Conservation (phyloP, 2,113 vertebrate genomes). For the Hypanus sabinus region DNA sequence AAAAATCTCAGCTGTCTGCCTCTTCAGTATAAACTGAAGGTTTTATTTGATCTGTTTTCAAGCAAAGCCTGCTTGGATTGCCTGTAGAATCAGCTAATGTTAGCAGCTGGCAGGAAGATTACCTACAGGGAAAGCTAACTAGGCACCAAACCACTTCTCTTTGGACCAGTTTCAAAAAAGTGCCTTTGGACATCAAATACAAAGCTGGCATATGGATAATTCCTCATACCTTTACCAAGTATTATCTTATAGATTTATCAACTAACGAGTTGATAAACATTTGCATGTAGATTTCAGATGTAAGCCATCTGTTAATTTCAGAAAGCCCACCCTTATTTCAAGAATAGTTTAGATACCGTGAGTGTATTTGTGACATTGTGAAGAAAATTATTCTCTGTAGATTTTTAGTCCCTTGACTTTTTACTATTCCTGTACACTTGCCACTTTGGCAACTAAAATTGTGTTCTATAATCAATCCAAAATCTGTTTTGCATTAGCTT, state of each 20-base stretch:
- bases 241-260: neutral
- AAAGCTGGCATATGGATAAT: neutral
- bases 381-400: neutral
- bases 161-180: conserved; percentile 15
- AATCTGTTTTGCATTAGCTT: neutral
- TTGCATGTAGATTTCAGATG: neutral
- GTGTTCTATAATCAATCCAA: neutral
- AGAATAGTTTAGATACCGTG: neutral
- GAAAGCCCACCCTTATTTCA: neutral
- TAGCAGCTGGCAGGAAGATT: conserved; percentile 5
- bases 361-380: neutral
- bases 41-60: neutral
- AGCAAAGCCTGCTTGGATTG: neutral
- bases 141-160: neutral
- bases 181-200: neutral
- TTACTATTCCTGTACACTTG: neutral
- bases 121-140: neutral
- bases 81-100: neutral
- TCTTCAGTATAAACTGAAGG: neutral
- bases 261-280: neutral
- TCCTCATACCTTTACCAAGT: neutral
- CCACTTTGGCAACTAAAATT: neutral
- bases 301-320: neutral
- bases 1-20: neutral
- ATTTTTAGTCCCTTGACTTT: neutral